Base-by-base conservation (phyloP, 2,797 vertebrate genomes). In the Manis crassicaudata region DNA sequence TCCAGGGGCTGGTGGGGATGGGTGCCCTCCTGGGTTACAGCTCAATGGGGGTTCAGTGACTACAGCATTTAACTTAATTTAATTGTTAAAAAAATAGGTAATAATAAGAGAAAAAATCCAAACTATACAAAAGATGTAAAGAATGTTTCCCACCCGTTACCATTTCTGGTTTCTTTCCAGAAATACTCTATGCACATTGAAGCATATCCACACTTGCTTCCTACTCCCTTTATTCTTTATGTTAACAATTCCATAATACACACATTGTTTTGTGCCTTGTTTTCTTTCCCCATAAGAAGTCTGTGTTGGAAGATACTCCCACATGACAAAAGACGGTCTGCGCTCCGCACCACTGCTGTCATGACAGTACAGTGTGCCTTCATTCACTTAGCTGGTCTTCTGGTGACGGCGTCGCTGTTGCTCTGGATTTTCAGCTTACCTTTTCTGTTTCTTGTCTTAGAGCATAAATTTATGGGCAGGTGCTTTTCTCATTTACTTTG, bases 71-170 rank as follows among this genome's bases (percentile, higher is more conserved):
- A 83, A 83, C 63, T 90, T 60, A 60, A 67, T 23, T 75, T 46
- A 54, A 50, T 37, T 88, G 46, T 50, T 56, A 25, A 50, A 81
- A 87, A 72, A 88, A 46, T n/a, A 84, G 6, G 4, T 40, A 40
- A 67, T 46, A 25, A 21, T 70, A 70, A 37, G 58, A 43, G 37
- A 77, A 79, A 94, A 70, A 17, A 18, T 83, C 68, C 37, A 73
- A 84, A 73, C 32, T 90, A n/a, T 94, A 27, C 29, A 58, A 85
- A 82, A 76, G 90, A 70, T 77, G 32, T 40, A 35, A 92, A 88
- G 58, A 63, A 56, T 82, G 16, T 43, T 88, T 90, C 25, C 65
- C 32, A 62, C 40, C n/a, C 27, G 43, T 37, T 13, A n/a, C 63
- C 58, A 75, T 83, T 68, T 56, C 77, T 77, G 43, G 32, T 67